A percentile compares a stretch with the other conserved stretches of the same genome.
Conservation (phyloP, 2,888 invertebrate species). For the Glaucopsyche alexis region DNA sequence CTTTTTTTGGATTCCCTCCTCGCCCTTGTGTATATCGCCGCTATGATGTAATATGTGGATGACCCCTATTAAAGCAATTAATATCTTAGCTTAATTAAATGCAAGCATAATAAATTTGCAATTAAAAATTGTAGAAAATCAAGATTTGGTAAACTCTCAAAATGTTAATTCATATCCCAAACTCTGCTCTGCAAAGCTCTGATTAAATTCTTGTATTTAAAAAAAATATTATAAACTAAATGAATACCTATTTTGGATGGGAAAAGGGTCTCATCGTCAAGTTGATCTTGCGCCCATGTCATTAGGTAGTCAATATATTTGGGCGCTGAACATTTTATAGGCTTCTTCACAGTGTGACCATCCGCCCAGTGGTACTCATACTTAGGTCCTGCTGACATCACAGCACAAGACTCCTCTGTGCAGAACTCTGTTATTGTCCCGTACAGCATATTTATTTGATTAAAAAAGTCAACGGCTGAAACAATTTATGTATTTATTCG, state of each 20-base stretch:
- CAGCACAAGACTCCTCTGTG: constrained; percentile 97
- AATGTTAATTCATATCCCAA: no score
- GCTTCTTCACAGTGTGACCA: constrained; percentile 98
- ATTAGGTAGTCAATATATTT: constrained; percentile 99
- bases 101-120: no score
- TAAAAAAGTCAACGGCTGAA: constrained; percentile 99
- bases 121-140: no score
- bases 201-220: no score
- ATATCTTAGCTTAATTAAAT: no score
- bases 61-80: no score
- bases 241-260: constrained; percentile 93
- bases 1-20: no score
- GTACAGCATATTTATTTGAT: constrained; percentile 99
- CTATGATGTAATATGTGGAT: no score
- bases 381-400: constrained; percentile 99
- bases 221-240: neutral
- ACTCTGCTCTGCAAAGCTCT: no score
- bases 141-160: no score
- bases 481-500: no score
- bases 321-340: constrained; percentile 99
- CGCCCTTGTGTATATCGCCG: no score
- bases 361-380: constrained; percentile 99
- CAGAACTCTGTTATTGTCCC: constrained; percentile 99
- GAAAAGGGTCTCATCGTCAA: constrained; percentile 98
- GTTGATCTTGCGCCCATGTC: constrained; percentile 99